Evolutionary conservation across 2,113 vertebrate species (phyloP), one percentile per base, ranked within the genome.

Genomic region (Todiramphus chloris): DNA sequence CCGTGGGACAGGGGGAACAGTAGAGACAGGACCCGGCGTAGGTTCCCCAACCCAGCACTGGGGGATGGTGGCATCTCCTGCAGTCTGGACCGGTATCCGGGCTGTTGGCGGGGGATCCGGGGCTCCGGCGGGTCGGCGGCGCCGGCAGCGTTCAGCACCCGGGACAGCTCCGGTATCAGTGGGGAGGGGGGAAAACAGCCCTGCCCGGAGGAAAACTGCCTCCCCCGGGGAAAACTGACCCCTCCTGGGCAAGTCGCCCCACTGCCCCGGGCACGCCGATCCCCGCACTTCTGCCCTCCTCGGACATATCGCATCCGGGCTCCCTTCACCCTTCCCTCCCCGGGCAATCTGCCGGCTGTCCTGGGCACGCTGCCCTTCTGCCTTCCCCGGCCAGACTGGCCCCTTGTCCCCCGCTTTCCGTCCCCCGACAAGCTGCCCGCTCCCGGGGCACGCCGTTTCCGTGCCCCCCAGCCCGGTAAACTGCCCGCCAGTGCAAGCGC

Each of bases 91-190:
- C 6, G 35, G 23, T 13, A 3, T 6, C 2, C 7, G n/a, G 20
- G 24, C 13, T 63, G 31, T 14, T 18, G 23, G 23, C 7, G 51
- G 27, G 60, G 10, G 23, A 10, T 7, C 6, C 9, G 17, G 30
- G 56, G 37, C 19, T 41, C 24, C 39, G 7, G 25, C 13, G 16
- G 13, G 21, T 31, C 13, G 60, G 70, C 25, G 48, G 55, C 21
- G 10, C 24, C 41, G 3, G 23, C 31, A 2, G 16, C 6, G 31
- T 81, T 91, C 95, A 96, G 96, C 51, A 94, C 94, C 86, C 72
- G 39, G 91, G 91, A 94, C 88, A 92, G 94, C 91, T 67, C 96
- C 28, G n/a, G 62, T 27, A 37, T 4, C 3, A 10, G 17, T 8
- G 1, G 4, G 20, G 4, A 20, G 14, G 17, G 7, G 31, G 25